phyloP scores from a whole-genome alignment of 2,888 invertebrate genomes.

The Thymelicus sylvestris region DNA sequence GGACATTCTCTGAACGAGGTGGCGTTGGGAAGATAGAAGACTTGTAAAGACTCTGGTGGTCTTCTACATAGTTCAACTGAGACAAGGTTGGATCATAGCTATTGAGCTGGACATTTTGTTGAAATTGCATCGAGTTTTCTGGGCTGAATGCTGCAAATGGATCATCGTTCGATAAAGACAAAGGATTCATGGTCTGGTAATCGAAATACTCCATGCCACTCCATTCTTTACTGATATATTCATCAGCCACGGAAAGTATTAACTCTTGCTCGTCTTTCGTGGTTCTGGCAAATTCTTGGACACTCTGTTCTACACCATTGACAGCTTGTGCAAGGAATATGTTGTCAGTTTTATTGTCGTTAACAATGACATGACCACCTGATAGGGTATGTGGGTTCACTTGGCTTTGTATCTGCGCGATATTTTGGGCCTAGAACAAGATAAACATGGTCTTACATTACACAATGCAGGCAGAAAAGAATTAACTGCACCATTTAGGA shows the following conservation, averaged over 20 bases:
- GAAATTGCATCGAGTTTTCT: not conserved
- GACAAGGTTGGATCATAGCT: conserved; percentile 43
- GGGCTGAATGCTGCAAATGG: conserved; percentile 1
- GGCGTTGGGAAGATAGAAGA: conserved; percentile 60
- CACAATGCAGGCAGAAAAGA: too few species aligned
- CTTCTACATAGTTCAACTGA: conserved; percentile 29
- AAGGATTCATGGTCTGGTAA: not conserved
- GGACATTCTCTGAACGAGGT: conserved; percentile 63
- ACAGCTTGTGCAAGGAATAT: conserved; percentile 57
- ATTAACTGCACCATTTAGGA: not conserved
- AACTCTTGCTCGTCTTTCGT: conserved; percentile 54
- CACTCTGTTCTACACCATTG: conserved; percentile 49
- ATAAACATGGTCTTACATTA: not conserved
- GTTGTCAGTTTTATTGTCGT: conserved; percentile 50
- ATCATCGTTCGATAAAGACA: not conserved
- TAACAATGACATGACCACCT: conserved; percentile 68
- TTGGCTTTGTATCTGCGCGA: conserved; percentile 47
- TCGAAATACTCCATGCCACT: not conserved
- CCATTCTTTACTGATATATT: conserved; percentile 51
- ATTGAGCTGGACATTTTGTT: conserved; percentile 3
- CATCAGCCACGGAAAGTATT: conserved; percentile 50
- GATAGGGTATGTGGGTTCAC: conserved; percentile 65
- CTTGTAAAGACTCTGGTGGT: conserved; percentile 34
- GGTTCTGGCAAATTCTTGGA: conserved; percentile 54
- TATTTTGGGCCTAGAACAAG: conserved; percentile 1